Conservation (phyloP, 2,797 vertebrate genomes). For the Serranus cabrilla region DNA sequence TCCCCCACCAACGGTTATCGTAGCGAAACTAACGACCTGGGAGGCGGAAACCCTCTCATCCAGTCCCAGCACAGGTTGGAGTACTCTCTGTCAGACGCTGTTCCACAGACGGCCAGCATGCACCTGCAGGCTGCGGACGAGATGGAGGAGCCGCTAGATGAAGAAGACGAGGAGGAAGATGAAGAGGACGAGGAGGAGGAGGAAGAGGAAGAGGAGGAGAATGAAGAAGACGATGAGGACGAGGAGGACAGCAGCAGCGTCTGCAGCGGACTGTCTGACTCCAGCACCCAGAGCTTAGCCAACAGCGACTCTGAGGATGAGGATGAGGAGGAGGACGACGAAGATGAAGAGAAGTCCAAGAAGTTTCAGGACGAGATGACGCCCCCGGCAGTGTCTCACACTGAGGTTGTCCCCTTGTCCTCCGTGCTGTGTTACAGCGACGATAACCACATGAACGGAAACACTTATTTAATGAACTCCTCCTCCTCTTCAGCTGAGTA, state of each 20-base stretch:
- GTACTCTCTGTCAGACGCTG: conserved; percentile 89
- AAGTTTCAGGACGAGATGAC: conserved; percentile 86
- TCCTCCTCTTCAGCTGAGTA: conserved; percentile 91
- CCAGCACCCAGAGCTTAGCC: conserved; percentile 96
- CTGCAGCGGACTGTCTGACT: conserved; percentile 96
- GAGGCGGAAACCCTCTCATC: conserved; percentile 86
- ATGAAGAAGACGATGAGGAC: conserved; percentile 86
- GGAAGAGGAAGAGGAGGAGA: conserved; percentile 81
- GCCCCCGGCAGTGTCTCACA: conserved; percentile 73
- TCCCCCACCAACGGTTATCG: conserved; percentile 89
- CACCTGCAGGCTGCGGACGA: conserved; percentile 91
- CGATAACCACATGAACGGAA: conserved; percentile 91
- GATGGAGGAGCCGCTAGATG: conserved; percentile 91
- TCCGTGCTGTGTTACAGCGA: conserved; percentile 94
- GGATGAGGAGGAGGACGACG: conserved; percentile 89
- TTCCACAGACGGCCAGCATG: conserved; percentile 89
- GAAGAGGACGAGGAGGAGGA: conserved; percentile 92
- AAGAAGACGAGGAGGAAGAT: conserved; percentile 90
- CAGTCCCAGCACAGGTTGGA: conserved; percentile 90
- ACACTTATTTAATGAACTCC: conserved; percentile 90
- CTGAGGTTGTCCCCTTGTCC: conserved; percentile 89
- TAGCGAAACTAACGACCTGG: conserved; percentile 82
- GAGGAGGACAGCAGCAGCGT: conserved; percentile 97
- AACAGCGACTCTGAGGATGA: conserved; percentile 97
- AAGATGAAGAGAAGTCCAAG: conserved; percentile 89